A percentile compares a stretch with the other conserved stretches of the same genome.
These are phyloP conservation scores for Leucophenga montana DNA, from an alignment of 2,888 invertebrate species.

Conservation along the genomic window DNA sequence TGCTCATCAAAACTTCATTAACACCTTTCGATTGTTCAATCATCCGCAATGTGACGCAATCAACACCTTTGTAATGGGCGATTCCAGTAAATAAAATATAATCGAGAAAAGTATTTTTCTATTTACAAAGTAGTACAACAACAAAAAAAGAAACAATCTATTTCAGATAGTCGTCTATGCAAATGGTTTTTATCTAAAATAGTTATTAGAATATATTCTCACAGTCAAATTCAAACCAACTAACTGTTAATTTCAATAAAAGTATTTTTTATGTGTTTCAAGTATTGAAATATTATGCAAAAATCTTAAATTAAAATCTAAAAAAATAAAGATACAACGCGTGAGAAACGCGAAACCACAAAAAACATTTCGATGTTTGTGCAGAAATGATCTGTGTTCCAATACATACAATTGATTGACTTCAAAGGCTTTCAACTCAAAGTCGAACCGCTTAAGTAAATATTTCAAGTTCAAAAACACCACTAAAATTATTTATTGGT, in stretches of 20 bases:
- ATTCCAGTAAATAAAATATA: background rate
- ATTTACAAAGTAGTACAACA: background rate
- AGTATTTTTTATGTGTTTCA: background rate
- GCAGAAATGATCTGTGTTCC: background rate
- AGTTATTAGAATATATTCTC: too few species aligned
- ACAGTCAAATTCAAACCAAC: background rate
- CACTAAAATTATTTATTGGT: constrained; percentile 20
- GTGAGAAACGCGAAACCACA: constrained; percentile 4
- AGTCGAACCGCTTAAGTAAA: too few species aligned
- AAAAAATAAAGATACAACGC: background rate
- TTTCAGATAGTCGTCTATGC: background rate
- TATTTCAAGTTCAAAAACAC: constrained; percentile 22
- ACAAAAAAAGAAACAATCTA: background rate
- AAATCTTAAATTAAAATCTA: background rate
- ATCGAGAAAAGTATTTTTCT: background rate
- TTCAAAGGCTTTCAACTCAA: too few species aligned
- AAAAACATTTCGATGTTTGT: background rate
- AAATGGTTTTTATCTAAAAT: background rate
- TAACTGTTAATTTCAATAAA: background rate
- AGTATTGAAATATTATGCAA: background rate
- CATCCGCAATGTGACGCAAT: constrained; percentile 54
- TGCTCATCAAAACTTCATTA: constrained; percentile 63
- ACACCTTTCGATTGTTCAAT: constrained; percentile 53
- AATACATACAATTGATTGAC: background rate
- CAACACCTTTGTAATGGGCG: constrained; percentile 56